These are phyloP conservation scores for Serranus cabrilla DNA, from an alignment of 2,797 vertebrate genomes.

Conservation along the genomic window DNA sequence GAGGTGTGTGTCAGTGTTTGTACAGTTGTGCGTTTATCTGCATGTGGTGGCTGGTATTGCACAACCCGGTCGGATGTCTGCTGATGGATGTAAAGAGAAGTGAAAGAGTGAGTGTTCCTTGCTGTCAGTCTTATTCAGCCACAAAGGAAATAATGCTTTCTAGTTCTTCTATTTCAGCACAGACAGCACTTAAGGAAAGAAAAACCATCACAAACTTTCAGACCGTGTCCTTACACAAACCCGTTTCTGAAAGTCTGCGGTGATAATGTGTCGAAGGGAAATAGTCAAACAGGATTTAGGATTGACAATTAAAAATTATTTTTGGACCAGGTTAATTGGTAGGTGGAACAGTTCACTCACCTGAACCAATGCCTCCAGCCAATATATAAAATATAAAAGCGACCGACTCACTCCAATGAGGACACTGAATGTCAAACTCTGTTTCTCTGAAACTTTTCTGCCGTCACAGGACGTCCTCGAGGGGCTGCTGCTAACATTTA, in stretches of 20 bases:
- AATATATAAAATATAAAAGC: too few relatives aligned
- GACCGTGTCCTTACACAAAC: neutral
- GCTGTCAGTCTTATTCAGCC: neutral
- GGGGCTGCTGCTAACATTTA: too few relatives aligned
- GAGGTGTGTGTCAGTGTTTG: conserved; percentile 35
- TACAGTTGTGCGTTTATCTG: neutral
- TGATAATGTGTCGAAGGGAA: neutral
- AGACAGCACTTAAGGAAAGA: neutral
- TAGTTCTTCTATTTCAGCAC: conserved; percentile 3
- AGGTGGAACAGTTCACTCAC: neutral
- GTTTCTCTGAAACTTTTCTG: too few relatives aligned
- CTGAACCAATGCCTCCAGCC: too few relatives aligned
- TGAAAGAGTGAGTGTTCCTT: conserved; percentile 59
- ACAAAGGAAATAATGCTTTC: conserved; percentile 17
- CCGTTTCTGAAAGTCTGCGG: neutral
- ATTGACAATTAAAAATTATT: neutral
- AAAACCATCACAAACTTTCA: neutral
- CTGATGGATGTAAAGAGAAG: conserved; percentile 53
- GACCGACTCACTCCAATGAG: too few relatives aligned
- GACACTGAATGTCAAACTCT: too few relatives aligned
- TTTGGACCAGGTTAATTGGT: neutral
- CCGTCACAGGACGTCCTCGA: too few relatives aligned
- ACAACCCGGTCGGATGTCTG: conserved; percentile 57
- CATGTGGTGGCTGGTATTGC: conserved; percentile 38
- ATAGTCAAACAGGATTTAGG: neutral